A percentile compares a stretch with the other conserved stretches of the same genome.
These are phyloP conservation scores for Macroteleia sp. DNA, from an alignment of 2,888 invertebrate genomes.

Conservation along the genomic window DNA sequence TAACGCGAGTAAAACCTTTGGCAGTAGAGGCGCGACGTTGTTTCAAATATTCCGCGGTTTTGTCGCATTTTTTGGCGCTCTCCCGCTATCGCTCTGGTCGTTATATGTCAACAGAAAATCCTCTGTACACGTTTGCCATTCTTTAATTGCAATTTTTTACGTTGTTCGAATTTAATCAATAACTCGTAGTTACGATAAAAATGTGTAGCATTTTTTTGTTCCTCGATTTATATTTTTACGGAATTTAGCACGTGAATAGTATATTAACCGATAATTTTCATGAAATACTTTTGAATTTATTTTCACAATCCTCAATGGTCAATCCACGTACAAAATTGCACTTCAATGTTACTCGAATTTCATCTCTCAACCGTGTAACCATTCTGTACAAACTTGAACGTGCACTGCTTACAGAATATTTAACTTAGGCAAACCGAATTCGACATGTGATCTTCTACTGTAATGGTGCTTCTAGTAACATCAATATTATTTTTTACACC, in stretches of 20 bases:
- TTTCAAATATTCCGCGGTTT: conserved; percentile 49
- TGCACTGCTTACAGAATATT: too few relatives aligned
- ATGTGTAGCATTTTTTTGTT: conserved; percentile 10
- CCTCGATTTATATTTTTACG: background rate
- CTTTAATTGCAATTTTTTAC: conserved; percentile 45
- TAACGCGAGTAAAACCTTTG: conserved; percentile 7
- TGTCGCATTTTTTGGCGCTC: conserved; percentile 33
- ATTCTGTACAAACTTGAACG: too few relatives aligned
- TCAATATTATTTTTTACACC: too few relatives aligned
- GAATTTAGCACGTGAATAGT: conserved; percentile 1
- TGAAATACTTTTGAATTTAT: background rate
- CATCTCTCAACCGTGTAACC: too few relatives aligned
- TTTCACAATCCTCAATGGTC: too few relatives aligned
- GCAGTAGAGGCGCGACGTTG: conserved; percentile 7
- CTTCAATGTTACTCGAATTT: too few relatives aligned
- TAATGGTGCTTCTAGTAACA: too few relatives aligned
- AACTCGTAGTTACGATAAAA: conserved; percentile 12
- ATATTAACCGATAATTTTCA: conserved; percentile 2
- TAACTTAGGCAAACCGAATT: too few relatives aligned
- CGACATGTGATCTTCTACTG: too few relatives aligned
- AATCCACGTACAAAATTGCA: too few relatives aligned
- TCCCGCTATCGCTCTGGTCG: conserved; percentile 3
- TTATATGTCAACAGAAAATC: conserved; percentile 29
- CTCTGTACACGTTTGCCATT: conserved; percentile 7
- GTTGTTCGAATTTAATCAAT: conserved; percentile 20